Evolutionary conservation across 2,797 vertebrate genomes (phyloP).

Genomic region (Scyliorhinus canicula): DNA sequence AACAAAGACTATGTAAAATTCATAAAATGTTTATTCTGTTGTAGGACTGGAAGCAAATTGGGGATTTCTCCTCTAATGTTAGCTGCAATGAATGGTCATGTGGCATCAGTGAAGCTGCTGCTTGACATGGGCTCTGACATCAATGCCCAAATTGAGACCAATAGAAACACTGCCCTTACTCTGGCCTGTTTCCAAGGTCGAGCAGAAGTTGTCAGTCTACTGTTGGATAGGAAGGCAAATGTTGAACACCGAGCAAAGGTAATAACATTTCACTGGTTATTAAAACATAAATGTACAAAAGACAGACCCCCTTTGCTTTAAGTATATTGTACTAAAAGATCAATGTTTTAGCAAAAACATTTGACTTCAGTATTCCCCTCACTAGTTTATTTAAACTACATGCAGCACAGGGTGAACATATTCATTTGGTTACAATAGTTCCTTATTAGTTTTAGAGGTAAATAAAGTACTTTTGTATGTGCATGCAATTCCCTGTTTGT

Average conservation of each 20-base stretch:
- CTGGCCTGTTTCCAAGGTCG: constrained; percentile 96
- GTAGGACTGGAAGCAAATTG: constrained; percentile 92
- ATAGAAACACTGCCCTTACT: constrained; percentile 94
- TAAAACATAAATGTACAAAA: neutral
- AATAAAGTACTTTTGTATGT: neutral
- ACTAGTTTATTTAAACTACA: neutral
- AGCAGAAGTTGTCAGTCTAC: constrained; percentile 93
- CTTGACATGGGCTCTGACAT: constrained; percentile 98
- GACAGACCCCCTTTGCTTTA: neutral
- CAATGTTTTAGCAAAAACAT: neutral
- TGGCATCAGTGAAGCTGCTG: constrained; percentile 90
- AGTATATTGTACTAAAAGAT: neutral
- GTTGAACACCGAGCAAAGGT: constrained; percentile 98
- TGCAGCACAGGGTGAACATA: neutral
- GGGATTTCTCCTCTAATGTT: constrained; percentile 97
- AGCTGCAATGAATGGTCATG: constrained; percentile 97
- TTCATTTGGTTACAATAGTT: neutral
- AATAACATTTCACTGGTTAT: constrained; percentile 40
- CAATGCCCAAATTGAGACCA: constrained; percentile 97
- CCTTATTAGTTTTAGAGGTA: neutral
- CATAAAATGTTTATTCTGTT: constrained; percentile 1
- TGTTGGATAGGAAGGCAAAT: constrained; percentile 94
- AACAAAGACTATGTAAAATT: neutral
- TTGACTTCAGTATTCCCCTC: neutral
- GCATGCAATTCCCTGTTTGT: neutral